phyloP scores from a whole-genome alignment of 2,113 vertebrate species.

The Ctenomys sociabilis region DNA sequence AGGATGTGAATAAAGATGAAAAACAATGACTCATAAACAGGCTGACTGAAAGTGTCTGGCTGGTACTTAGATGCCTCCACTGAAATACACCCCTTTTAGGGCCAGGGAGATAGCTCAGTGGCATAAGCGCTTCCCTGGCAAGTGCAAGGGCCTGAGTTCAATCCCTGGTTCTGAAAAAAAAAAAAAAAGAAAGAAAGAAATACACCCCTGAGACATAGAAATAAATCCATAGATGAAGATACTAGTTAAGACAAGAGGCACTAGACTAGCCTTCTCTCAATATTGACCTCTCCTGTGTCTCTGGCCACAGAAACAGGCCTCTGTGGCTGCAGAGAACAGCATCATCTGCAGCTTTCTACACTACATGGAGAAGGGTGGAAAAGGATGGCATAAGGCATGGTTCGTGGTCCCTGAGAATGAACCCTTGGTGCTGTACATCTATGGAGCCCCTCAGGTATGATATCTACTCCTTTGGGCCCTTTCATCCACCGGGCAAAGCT shows the following conservation, averaged over 20 bases:
- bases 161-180: too few species aligned
- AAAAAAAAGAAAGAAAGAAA: too few species aligned
- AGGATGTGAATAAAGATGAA: not conserved
- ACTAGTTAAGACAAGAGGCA: slow-evolving; percentile 11
- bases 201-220: slow-evolving; percentile 24
- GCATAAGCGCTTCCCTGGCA: too few species aligned
- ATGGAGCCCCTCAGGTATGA: slow-evolving; percentile 93
- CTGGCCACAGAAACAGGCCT: slow-evolving; percentile 91
- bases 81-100: not conserved
- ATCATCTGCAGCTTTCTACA: slow-evolving; percentile 94
- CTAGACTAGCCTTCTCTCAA: not conserved
- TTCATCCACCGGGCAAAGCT: slow-evolving; percentile 43
- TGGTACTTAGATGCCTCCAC: not conserved
- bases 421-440: slow-evolving; percentile 94
- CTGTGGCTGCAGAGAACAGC: slow-evolving; percentile 93
- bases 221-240: not conserved
- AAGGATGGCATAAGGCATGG: slow-evolving; percentile 95
- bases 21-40: slow-evolving; percentile 25
- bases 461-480: slow-evolving; percentile 7
- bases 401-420: slow-evolving; percentile 94
- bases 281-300: slow-evolving; percentile 15
- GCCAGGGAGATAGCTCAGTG: too few species aligned
- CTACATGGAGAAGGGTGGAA: slow-evolving; percentile 93
- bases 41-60: not conserved
- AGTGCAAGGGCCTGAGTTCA: too few species aligned